Evolutionary conservation across 2,888 invertebrate genomes (phyloP).

Genomic region (Agonopterix subpropinquella): DNA sequence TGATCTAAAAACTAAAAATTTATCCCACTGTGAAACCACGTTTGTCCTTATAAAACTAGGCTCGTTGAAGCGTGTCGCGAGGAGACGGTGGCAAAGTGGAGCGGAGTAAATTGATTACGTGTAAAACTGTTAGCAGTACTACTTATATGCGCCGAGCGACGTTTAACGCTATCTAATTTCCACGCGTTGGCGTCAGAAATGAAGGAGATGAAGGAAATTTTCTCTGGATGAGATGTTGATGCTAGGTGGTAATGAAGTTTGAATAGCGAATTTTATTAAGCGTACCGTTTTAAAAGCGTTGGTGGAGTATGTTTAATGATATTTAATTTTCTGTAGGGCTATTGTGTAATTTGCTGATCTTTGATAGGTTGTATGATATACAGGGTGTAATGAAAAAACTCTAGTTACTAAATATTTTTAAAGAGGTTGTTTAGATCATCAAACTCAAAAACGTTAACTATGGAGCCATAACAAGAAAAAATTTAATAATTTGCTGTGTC

Average conservation of each 20-base stretch:
- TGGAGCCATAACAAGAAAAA: too few relatives aligned
- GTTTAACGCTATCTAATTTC: conserved; percentile 50
- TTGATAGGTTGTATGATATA: too few relatives aligned
- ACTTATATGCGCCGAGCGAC: conserved; percentile 55
- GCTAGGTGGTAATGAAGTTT: conserved; percentile 5
- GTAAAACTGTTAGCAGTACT: conserved; percentile 60
- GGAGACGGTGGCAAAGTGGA: conserved; percentile 35
- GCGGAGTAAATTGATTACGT: conserved; percentile 60
- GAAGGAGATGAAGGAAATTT: conserved; percentile 16
- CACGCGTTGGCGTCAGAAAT: conserved; percentile 28
- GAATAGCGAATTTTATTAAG: not conserved
- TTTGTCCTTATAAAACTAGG: conserved; percentile 20
- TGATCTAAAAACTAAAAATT: too few relatives aligned
- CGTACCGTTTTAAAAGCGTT: not conserved
- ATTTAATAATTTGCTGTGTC: too few relatives aligned
- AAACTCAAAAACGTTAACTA: too few relatives aligned
- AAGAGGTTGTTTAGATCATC: too few relatives aligned
- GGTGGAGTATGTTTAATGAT: not conserved
- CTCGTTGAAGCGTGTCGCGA: conserved; percentile 16
- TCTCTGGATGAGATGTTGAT: conserved; percentile 27
- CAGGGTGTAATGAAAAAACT: too few relatives aligned
- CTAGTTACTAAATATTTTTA: too few relatives aligned
- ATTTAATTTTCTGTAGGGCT: not conserved
- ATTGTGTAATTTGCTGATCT: not conserved
- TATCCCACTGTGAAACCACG: conserved; percentile 17